These are phyloP conservation scores for Champsocephalus gunnari DNA, from an alignment of 2,797 vertebrate species.

Conservation along the genomic window DNA sequence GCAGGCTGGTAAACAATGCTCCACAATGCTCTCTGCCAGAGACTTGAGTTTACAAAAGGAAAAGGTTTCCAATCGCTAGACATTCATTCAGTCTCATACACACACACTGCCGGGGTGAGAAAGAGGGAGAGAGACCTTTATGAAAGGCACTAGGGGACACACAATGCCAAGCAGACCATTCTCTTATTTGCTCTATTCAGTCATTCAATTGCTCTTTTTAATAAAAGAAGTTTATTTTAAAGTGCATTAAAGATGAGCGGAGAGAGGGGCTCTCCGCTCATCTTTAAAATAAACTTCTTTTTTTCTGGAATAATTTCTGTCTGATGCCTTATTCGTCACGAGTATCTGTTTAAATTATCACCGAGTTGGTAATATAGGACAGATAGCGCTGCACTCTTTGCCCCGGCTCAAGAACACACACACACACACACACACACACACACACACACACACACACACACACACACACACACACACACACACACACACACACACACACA, in stretches of 20 bases:
- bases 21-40: slow-evolving; percentile 79
- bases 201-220: slow-evolving; percentile 53
- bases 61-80: slow-evolving; percentile 80
- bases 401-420: slow-evolving; percentile 23
- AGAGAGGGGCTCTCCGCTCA: slow-evolving; percentile 4
- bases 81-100: slow-evolving; percentile 72
- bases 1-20: slow-evolving; percentile 81
- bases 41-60: slow-evolving; percentile 81
- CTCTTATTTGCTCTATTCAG: slow-evolving; percentile 58
- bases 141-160: slow-evolving; percentile 60
- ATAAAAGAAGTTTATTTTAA: no score
- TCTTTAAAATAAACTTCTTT: slow-evolving; percentile 45
- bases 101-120: slow-evolving; percentile 55
- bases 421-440: slow-evolving; percentile 45
- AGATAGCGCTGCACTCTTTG: slow-evolving; percentile 35
- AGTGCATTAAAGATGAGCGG: no score
- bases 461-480: no score
- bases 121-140: slow-evolving; percentile 71
- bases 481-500: no score
- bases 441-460: not conserved
- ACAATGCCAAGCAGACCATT: slow-evolving; percentile 67
- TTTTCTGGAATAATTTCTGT: not conserved
- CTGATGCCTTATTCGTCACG: slow-evolving; percentile 25
- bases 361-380: slow-evolving; percentile 26
- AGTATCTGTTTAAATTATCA: slow-evolving; percentile 33